Evolutionary conservation across 2,888 invertebrate genomes (phyloP).

Genomic region (Sabatieria punctata): DNA sequence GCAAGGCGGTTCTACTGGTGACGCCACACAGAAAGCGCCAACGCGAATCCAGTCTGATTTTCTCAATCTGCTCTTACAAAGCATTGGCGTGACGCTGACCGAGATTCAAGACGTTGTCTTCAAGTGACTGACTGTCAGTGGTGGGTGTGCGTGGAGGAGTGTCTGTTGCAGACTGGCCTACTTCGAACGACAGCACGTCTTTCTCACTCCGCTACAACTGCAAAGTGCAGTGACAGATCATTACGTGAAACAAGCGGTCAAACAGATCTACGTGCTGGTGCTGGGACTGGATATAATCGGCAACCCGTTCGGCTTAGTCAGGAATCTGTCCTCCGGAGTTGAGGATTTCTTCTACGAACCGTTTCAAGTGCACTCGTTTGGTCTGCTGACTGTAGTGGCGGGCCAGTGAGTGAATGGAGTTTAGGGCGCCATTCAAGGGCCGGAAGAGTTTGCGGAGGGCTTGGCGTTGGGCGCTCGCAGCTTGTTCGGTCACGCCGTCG

Average conservation of each 20-base stretch:
- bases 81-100: conserved; percentile 89
- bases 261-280: conserved; percentile 75
- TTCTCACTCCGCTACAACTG: conserved; percentile 72
- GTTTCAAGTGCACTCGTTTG: too few relatives aligned
- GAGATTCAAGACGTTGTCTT: conserved; percentile 96
- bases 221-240: conserved; percentile 64
- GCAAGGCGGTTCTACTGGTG: conserved; percentile 51
- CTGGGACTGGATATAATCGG: conserved; percentile 93
- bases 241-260: conserved; percentile 69
- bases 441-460: conserved; percentile 96
- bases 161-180: conserved; percentile 67
- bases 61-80: conserved; percentile 71
- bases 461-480: conserved; percentile 78
- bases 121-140: too few relatives aligned
- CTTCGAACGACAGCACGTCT: conserved; percentile 65
- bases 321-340: conserved; percentile 85
- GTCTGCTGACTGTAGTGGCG: too few relatives aligned
- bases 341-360: conserved; percentile 98
- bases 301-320: conserved; percentile 91
- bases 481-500: conserved; percentile 80
- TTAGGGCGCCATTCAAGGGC: conserved; percentile 91
- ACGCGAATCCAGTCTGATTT: conserved; percentile 40
- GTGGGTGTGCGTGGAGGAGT: too few relatives aligned
- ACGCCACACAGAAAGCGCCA: conserved; percentile 11
- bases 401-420: too few relatives aligned